Base-by-base conservation (phyloP, 2,797 vertebrate genomes). In the Sebastes matsubarae region DNA sequence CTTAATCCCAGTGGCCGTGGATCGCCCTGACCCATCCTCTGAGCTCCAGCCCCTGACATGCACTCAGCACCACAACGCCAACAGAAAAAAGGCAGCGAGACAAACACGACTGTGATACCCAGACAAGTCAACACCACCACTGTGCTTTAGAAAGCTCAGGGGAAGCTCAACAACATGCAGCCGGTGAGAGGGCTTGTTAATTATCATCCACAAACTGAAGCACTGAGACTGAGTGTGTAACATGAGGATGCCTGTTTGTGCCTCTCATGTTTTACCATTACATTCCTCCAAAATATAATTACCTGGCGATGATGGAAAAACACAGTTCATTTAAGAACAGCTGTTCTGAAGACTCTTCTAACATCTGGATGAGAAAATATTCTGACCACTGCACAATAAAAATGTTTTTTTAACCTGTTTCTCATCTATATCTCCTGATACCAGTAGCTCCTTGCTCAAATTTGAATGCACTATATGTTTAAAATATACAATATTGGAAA, bases 1-100 rank as follows among this genome's bases (percentile, higher is more conserved):
- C 89, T 72, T 92, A 92, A 93, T 94, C 91, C 88, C 85, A 77
- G 91, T 87, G 86, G 89, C 90, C 55, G 63, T 82, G 81, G 91
- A 90, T 87, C 74, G 76, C 73, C 86, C 79, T 86, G 88, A 87
- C 86, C 94, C 82, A 82, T 87, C 82, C 80, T 69, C 82, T 14
- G 68, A 87, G 84, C 86, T 79, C 68, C 20, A 52, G 75, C 86
- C 82, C 88, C 68, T 72, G 27, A 61, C 61, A 60, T 77, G 86
- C 81, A 77, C 72, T 82, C 72, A 11, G 64, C 67, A 75, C 77
- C 46, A 50, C 46, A 50, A 83, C 58, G 72, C 46, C 6, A 38
- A 72, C 78, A 77, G 75, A 63, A 34, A 42, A 64, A 78, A 50
- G 68, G 68, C 64, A 59, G 54, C 24, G 42, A 83, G 85, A 83